These are phyloP conservation scores for Numida meleagris DNA, from an alignment of 2,113 vertebrate genomes.

Conservation along the genomic window DNA sequence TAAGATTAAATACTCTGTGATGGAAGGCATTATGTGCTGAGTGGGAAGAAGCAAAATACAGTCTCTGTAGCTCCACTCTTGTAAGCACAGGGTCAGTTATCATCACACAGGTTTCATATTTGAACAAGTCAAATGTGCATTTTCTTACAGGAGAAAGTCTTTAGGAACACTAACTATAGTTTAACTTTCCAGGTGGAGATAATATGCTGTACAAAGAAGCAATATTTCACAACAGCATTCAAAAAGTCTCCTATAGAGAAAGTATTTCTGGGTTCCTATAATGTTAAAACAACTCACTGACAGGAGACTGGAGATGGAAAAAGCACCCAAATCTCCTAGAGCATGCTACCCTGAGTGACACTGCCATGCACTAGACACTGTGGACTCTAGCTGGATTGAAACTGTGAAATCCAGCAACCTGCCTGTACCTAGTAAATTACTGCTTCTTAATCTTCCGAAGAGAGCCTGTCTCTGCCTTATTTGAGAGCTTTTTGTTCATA, in stretches of 20 bases:
- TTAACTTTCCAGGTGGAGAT: conserved; percentile 11
- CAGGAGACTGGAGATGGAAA: neutral
- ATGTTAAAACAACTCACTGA: neutral
- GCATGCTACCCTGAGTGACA: neutral
- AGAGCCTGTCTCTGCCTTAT: conserved; percentile 31
- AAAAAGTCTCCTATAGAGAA: neutral
- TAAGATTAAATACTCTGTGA: conserved; percentile 64
- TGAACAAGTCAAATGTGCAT: neutral
- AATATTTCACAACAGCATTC: neutral
- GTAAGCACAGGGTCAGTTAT: neutral
- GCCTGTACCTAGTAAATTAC: conserved; percentile 22
- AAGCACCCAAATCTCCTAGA: neutral
- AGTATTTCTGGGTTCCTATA: neutral
- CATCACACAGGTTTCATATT: neutral
- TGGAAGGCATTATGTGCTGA: conserved; percentile 54
- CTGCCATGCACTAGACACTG: neutral
- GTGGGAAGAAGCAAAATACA: conserved; percentile 46
- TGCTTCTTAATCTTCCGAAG: neutral
- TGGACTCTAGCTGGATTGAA: conserved; percentile 25
- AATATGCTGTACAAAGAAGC: neutral
- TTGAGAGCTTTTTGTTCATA: conserved; percentile 66
- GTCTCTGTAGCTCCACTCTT: neutral
- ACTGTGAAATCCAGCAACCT: conserved; percentile 8
- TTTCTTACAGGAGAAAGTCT: neutral
- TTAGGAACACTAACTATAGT: neutral